Evolutionary conservation across 2,113 vertebrate species (phyloP).

Genomic region (Daphoenositta chrysoptera): DNA sequence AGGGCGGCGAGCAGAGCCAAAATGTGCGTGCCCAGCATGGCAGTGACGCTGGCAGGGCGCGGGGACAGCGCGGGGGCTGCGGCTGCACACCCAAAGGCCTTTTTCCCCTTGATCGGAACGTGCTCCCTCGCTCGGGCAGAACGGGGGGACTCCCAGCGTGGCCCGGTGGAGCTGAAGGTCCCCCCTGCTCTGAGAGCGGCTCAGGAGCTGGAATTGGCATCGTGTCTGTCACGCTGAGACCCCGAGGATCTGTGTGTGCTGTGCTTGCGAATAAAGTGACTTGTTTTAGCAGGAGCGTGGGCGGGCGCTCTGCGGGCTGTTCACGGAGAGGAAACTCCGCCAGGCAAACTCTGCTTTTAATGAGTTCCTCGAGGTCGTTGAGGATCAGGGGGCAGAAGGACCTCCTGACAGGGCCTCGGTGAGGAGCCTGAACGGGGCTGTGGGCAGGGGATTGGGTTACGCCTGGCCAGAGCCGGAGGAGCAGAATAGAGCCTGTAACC

Average conservation of each 20-base stretch:
- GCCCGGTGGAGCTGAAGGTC: neutral
- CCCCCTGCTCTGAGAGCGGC: fast-evolving
- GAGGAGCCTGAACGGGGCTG: neutral
- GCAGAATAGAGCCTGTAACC: neutral
- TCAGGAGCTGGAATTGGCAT: neutral
- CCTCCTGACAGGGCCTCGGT: neutral
- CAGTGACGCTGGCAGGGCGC: neutral
- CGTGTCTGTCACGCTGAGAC: neutral
- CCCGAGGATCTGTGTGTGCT: neutral
- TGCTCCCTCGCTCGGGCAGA: neutral
- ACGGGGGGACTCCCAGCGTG: fast-evolving
- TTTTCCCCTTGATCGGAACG: fast-evolving
- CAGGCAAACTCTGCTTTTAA: fast-evolving
- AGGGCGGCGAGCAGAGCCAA: fast-evolving
- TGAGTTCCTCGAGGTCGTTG: neutral
- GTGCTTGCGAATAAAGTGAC: neutral
- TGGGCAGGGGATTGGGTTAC: neutral
- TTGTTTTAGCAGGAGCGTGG: neutral
- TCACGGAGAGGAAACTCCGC: neutral
- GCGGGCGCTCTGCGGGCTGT: neutral
- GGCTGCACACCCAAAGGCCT: fast-evolving
- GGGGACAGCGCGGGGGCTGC: neutral
- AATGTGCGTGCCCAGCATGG: neutral
- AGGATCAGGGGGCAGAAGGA: neutral
- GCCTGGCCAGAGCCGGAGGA: neutral